phyloP scores from a whole-genome alignment of 1,140 invertebrate genomes.

The Drosophila pruinosa region DNA sequence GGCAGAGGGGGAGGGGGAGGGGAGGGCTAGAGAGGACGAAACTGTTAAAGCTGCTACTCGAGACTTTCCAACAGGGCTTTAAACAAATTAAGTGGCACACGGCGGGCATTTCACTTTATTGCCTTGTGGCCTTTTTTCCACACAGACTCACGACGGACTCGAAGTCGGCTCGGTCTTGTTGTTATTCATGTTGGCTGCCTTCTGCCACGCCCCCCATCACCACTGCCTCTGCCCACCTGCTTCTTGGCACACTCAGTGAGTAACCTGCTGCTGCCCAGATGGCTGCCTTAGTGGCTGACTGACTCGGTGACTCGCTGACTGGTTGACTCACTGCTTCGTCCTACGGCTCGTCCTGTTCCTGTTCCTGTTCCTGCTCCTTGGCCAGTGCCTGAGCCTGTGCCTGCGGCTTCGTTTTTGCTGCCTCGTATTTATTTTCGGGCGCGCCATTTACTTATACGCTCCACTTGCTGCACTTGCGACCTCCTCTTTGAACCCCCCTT shows the following conservation, averaged over 20 bases:
- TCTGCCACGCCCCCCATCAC: background rate
- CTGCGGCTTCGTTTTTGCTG: constrained; percentile 29
- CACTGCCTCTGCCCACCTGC: background rate
- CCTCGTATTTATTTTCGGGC: constrained; percentile 58
- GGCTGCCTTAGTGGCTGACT: constrained; percentile 40
- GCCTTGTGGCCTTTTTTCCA: constrained; percentile 28
- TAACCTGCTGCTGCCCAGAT: constrained; percentile 29
- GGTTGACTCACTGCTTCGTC: constrained; percentile 4
- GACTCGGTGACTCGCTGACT: constrained; percentile 33
- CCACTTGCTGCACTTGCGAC: constrained; percentile 53
- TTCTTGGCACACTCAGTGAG: constrained; percentile 6
- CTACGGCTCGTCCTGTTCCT: background rate
- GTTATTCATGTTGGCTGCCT: constrained; percentile 57
- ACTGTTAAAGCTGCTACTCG: constrained; percentile 44
- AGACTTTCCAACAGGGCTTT: constrained; percentile 42
- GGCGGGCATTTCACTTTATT: constrained; percentile 60
- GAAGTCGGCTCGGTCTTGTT: constrained; percentile 26
- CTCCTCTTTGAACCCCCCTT: background rate
- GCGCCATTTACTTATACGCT: constrained; percentile 57
- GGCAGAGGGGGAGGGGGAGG: background rate
- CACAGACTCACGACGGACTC: constrained; percentile 1
- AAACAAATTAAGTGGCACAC: constrained; percentile 75
- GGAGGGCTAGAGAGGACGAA: background rate
- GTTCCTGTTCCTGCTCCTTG: background rate
- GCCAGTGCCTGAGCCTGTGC: background rate